Evolutionary conservation across 1,140 invertebrate species (phyloP).

Genomic region (Sycophaga agraensis): DNA sequence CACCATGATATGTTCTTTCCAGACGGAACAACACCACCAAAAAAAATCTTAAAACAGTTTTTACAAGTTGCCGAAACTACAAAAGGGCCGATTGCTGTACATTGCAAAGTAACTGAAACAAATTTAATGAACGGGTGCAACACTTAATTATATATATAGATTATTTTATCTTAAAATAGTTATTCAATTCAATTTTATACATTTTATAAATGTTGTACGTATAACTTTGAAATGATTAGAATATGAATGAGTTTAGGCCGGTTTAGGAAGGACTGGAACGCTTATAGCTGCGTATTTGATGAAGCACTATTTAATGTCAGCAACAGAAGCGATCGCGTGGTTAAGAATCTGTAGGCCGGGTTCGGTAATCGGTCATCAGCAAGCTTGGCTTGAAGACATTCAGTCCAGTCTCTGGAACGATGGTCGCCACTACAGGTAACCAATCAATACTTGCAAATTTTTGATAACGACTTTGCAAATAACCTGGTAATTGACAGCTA

Average conservation of each 20-base stretch:
- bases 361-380: constrained; percentile 80
- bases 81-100: constrained; percentile 75
- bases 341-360: constrained; percentile 80
- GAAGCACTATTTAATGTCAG: constrained; percentile 80
- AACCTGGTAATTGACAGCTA: too few species aligned
- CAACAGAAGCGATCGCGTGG: constrained; percentile 83
- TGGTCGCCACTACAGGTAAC: constrained; percentile 56
- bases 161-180: too few species aligned
- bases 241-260: constrained; percentile 60
- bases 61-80: constrained; percentile 71
- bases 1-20: constrained; percentile 81
- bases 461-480: too few species aligned
- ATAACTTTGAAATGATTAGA: too few species aligned
- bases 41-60: constrained; percentile 72
- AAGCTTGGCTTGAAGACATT: constrained; percentile 72
- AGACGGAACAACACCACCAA: constrained; percentile 74
- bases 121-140: too few species aligned
- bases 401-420: constrained; percentile 53
- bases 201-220: too few species aligned
- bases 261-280: constrained; percentile 79
- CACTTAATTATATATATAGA: too few species aligned
- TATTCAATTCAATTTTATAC: too few species aligned
- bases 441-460: too few species aligned
- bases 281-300: constrained; percentile 82
- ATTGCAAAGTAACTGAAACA: constrained; percentile 79